A percentile compares a stretch with the other conserved stretches of the same genome.
Conservation (phyloP, 2,797 vertebrate genomes). For the Sebastes dallii region DNA sequence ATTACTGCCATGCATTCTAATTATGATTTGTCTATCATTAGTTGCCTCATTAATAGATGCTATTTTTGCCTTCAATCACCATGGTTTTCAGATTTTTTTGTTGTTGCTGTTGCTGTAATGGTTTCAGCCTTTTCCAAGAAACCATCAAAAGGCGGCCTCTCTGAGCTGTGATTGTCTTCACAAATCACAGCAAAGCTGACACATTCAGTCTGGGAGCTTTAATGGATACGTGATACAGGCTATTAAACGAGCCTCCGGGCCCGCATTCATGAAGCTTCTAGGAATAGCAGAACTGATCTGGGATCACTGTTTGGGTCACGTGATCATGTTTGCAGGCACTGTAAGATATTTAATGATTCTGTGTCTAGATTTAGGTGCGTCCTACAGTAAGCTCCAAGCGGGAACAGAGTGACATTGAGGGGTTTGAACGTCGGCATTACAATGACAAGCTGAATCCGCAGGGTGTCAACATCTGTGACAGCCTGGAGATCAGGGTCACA, state of each 20-base stretch:
- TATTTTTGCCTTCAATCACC: slow-evolving; percentile 46
- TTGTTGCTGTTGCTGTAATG: background rate
- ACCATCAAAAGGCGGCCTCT: slow-evolving; percentile 7
- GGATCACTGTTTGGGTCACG: slow-evolving; percentile 43
- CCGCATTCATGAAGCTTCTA: slow-evolving; percentile 31
- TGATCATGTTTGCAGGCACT: slow-evolving; percentile 25
- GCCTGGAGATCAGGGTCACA: slow-evolving; percentile 48
- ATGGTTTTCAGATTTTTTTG: background rate
- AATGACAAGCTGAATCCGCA: slow-evolving; percentile 42
- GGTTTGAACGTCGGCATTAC: slow-evolving; percentile 29
- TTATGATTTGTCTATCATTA: slow-evolving; percentile 44
- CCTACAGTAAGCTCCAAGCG: slow-evolving; percentile 19
- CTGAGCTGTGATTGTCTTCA: slow-evolving; percentile 34
- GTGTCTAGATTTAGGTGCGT: slow-evolving; percentile 28
- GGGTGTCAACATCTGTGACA: slow-evolving; percentile 49
- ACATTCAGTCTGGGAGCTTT: slow-evolving; percentile 44
- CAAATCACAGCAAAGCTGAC: slow-evolving; percentile 54
- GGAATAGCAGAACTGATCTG: slow-evolving; percentile 48
- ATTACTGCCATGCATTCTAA: slow-evolving; percentile 17
- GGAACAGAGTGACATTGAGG: slow-evolving; percentile 38
- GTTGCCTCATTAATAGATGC: slow-evolving; percentile 27
- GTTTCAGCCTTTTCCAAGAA: slow-evolving; percentile 1
- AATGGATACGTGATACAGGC: slow-evolving; percentile 51
- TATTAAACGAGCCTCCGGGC: slow-evolving; percentile 48
- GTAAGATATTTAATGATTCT: slow-evolving; percentile 44